These are phyloP conservation scores for Hypsopygia costalis DNA, from an alignment of 2,888 invertebrate species.

Conservation along the genomic window DNA sequence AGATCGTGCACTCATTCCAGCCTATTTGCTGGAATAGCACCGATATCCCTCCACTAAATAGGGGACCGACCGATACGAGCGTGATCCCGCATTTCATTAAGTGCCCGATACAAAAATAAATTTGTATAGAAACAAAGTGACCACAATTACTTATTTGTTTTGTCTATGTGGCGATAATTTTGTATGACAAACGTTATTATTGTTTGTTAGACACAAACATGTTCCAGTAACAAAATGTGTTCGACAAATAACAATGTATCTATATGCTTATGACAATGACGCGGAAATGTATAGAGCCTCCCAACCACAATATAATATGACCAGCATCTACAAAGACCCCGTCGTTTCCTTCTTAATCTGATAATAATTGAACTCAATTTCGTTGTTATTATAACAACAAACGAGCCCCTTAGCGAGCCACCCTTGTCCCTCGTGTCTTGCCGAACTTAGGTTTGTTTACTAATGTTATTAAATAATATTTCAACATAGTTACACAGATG, in stretches of 20 bases:
- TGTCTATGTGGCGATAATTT: too few relatives aligned
- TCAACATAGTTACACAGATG: background rate
- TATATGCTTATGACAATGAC: too few relatives aligned
- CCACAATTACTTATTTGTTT: conserved; percentile 16
- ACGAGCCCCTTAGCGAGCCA: conserved; percentile 25
- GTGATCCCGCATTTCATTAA: conserved; percentile 59
- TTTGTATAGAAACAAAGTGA: conserved; percentile 18
- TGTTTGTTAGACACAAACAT: too few relatives aligned
- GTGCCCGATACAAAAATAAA: conserved; percentile 34
- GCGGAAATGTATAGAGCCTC: conserved; percentile 17
- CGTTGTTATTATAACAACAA: conserved; percentile 39
- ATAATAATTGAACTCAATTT: conserved; percentile 50
- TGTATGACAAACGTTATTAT: too few relatives aligned
- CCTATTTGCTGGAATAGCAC: conserved; percentile 51
- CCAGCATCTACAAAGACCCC: conserved; percentile 31
- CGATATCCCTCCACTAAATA: conserved; percentile 52
- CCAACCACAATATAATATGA: conserved; percentile 22
- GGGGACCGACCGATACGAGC: conserved; percentile 39
- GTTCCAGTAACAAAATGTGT: too few relatives aligned
- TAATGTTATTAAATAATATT: conserved; percentile 4
- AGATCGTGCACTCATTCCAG: conserved; percentile 48
- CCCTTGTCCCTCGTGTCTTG: conserved; percentile 20
- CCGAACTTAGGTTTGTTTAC: conserved; percentile 12
- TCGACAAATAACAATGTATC: too few relatives aligned
- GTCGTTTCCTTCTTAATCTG: conserved; percentile 42